Evolutionary conservation across 2,888 invertebrate genomes (phyloP).

Genomic region (Pyrocoelia pectoralis): DNA sequence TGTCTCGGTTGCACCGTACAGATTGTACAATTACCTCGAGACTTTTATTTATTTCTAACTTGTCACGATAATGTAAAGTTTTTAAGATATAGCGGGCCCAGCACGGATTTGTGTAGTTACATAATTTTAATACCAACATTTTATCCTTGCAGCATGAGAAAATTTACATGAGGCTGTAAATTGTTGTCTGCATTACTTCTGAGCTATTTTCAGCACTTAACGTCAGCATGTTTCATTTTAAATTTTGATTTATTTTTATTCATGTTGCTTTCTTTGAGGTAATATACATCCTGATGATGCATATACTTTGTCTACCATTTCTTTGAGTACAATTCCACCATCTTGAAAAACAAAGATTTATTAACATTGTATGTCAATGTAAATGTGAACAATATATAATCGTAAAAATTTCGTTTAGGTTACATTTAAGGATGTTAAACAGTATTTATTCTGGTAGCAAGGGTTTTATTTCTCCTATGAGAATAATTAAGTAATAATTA

Average conservation of each 20-base stretch:
- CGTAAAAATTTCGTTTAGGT: no score
- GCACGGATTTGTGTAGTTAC: not conserved
- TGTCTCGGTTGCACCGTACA: not conserved
- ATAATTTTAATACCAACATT: not conserved
- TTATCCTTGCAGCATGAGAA: not conserved
- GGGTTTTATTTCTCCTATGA: no score
- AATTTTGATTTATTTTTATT: conserved; percentile 9
- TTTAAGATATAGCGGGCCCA: not conserved
- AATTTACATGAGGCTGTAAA: conserved; percentile 8
- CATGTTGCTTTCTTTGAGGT: not conserved
- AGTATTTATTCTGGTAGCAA: no score
- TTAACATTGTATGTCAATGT: conserved; percentile 1
- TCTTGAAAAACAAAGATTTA: no score
- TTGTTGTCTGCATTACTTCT: conserved; percentile 5
- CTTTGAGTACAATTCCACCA: no score
- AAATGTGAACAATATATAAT: conserved; percentile 17
- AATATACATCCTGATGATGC: not conserved
- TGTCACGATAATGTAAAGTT: not conserved
- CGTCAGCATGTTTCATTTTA: conserved; percentile 10
- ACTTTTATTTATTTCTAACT: not conserved
- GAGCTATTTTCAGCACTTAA: conserved; percentile 10
- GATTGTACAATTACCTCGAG: not conserved
- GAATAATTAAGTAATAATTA: no score
- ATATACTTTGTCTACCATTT: no score
- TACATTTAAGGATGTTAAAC: no score